phyloP scores from a whole-genome alignment of 2,888 invertebrate genomes.

The Agelastica alni region DNA sequence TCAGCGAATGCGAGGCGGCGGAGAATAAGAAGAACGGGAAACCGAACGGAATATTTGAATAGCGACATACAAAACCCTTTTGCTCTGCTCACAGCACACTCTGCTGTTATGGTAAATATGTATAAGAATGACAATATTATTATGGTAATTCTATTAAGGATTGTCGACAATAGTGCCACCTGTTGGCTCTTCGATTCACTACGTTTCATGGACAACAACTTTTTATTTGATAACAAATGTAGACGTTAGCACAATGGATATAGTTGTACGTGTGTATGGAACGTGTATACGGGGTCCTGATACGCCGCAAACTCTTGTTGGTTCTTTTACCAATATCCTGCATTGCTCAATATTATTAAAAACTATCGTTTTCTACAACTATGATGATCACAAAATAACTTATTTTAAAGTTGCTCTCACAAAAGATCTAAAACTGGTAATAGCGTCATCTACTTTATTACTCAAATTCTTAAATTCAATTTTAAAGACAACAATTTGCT shows the following conservation, averaged over 20 bases:
- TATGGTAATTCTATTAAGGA: conserved; percentile 58
- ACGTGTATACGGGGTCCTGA: neutral
- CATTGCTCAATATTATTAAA: too few species aligned
- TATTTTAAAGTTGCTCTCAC: too few species aligned
- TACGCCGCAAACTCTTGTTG: too few species aligned
- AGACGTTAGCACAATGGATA: conserved; percentile 35
- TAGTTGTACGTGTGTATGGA: conserved; percentile 1
- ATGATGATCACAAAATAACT: too few species aligned
- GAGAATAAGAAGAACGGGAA: neutral
- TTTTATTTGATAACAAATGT: conserved; percentile 57
- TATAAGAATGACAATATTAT: conserved; percentile 58
- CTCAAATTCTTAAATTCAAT: too few species aligned
- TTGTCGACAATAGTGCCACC: conserved; percentile 56
- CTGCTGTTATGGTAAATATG: conserved; percentile 54
- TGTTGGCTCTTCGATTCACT: conserved; percentile 54
- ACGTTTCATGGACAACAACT: conserved; percentile 56
- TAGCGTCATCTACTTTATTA: too few species aligned
- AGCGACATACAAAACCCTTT: conserved; percentile 30
- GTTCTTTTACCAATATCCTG: too few species aligned
- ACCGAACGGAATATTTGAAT: neutral
- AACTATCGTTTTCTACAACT: too few species aligned
- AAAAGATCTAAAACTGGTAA: too few species aligned
- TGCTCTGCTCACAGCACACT: conserved; percentile 41
- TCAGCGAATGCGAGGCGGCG: neutral
- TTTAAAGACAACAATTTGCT: too few species aligned